Conservation (phyloP, 2,797 vertebrate species). For the Acanthurus leucopareius region DNA sequence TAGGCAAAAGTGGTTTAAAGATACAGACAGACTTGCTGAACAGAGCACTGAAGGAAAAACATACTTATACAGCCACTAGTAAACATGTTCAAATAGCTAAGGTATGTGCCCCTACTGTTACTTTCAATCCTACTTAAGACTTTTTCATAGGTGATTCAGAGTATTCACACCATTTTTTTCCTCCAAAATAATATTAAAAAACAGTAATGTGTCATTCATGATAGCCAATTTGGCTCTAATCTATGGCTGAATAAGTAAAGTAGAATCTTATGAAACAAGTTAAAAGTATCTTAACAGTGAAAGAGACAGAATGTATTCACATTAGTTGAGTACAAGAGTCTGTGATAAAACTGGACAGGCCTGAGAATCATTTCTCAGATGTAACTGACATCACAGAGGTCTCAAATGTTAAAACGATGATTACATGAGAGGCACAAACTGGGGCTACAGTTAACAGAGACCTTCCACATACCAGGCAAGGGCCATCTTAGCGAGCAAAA, state of each 20-base stretch:
- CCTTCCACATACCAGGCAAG: constrained; percentile 65
- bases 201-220: background rate
- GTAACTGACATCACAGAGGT: background rate
- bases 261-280: background rate
- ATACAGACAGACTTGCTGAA: background rate
- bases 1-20: constrained; percentile 2
- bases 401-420: constrained; percentile 34
- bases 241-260: background rate
- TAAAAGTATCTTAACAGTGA: background rate
- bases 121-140: background rate
- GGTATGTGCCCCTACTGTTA: background rate
- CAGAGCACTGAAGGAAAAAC: background rate
- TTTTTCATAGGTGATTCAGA: background rate
- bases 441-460: constrained; percentile 54
- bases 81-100: background rate
- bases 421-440: constrained; percentile 46
- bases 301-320: background rate
- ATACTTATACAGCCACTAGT: background rate
- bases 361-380: background rate
- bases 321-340: background rate
- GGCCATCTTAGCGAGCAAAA: constrained; percentile 59
- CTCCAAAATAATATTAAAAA: background rate
- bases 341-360: background rate
- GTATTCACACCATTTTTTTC: background rate
- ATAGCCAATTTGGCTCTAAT: background rate